Evolutionary conservation across 64 coral and sea anemone species (phyloP).

Genomic region (Pocillopora damicornis): DNA sequence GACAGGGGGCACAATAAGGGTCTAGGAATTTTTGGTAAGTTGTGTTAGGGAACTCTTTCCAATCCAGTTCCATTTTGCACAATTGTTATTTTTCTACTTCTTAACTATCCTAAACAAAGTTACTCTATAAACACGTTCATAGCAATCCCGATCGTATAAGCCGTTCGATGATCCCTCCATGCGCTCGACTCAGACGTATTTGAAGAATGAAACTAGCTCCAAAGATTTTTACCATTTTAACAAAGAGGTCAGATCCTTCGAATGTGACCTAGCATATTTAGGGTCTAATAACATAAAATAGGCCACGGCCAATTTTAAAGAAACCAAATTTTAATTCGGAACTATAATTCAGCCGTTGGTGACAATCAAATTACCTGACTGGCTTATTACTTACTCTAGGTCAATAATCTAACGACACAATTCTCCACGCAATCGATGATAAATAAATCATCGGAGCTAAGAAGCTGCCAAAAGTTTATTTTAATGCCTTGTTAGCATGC

Average conservation of each 20-base stretch:
- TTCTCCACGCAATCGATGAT: not conserved
- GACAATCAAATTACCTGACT: not conserved
- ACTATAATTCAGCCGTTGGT: not conserved
- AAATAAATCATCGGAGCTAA: not conserved
- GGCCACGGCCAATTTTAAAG: too few species aligned
- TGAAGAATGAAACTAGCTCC: too few species aligned
- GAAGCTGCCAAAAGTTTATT: constrained; percentile 10
- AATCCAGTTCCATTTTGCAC: not conserved
- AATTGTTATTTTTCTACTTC: not conserved
- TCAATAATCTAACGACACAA: not conserved
- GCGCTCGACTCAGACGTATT: too few species aligned
- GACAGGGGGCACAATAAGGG: not conserved
- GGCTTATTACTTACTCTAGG: not conserved
- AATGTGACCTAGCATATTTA: too few species aligned
- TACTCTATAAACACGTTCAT: not conserved
- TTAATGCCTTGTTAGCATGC: constrained; percentile 20
- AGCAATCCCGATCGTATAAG: not conserved
- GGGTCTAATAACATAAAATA: too few species aligned
- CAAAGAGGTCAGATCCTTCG: too few species aligned
- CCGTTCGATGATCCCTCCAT: too few species aligned
- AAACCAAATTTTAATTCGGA: too few species aligned
- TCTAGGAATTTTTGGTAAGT: not conserved
- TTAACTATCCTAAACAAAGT: not conserved
- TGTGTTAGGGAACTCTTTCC: not conserved
- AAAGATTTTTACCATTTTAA: too few species aligned